Base-by-base conservation (phyloP, 2,113 vertebrate species). In the Mugil cephalus region DNA sequence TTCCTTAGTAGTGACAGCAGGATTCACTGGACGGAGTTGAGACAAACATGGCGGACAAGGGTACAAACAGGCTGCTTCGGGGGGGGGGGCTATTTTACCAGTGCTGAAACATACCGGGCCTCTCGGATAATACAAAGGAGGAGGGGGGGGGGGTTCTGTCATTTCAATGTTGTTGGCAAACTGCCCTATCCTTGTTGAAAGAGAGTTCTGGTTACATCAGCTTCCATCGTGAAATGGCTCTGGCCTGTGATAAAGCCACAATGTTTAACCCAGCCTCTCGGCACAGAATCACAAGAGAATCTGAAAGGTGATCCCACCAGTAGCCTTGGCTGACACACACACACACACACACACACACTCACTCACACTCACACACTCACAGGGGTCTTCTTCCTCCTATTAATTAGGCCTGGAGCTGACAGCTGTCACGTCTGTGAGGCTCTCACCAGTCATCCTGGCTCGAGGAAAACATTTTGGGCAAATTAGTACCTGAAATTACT, bases 1-100 rank as follows among this genome's bases (percentile, higher is more conserved):
- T 91, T 90, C 89, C 84, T 89, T 40, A 87, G 79, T 67, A 84
- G 74, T 91, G 92, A 93, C 84, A 54, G 66, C 77, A 88, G 82
- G 83, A 80, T 83, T 89, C 82, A 77, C 74, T 79, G 67, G 69
- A 66, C 55, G 47, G 77, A 72, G 75, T 61, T 71, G 74, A 90
- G 77, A 83, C 51, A 8, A 69, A 78, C 54, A 17, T 45, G 19
- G 66, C 62, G 55, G 79, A 87, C 4, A 11, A 66, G 60, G 59
- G 45, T 58, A 50, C 62, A 54, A 67, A 51, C 38, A 1, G 51
- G 4, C 73, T 19, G 24, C 63, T 83, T 81, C n/a, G n/a, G 6
- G 7, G 24, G 64, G 58, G 64, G 59, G 63, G 51, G 63, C 17
- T 64, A 1, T 81, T 79, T 84, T 83, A 77, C 60, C 24, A 54